Evolutionary conservation across 2,888 invertebrate species (phyloP), one percentile per base, ranked within the genome.

Genomic region (Dorcus parallelipipedus): DNA sequence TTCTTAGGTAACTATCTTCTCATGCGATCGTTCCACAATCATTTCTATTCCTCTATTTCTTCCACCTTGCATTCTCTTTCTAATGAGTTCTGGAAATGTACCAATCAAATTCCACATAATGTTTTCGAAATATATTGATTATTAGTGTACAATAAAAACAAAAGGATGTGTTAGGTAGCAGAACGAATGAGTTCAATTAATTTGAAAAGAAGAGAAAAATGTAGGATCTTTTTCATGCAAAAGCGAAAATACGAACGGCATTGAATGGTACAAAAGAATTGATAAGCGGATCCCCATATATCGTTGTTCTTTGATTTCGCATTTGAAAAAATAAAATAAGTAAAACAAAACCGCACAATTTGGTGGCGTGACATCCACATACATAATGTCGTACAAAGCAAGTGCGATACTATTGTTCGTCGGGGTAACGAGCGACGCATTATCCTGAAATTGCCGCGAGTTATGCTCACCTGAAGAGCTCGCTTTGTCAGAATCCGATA

Each of bases 381-480:
- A 54, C 38, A 54, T 54, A 47, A 54, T 33, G 26, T 33, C 26
- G 26, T 33, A 33, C 26, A 33, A 33, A 33, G 26, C 26, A 33
- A 33, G 26, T 33, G 26, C 26, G 26, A 33, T 33, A 33, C 26
- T 9, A n/a, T 9, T 23, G 45, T 20, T 20, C 20, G 45, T 9
- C 9, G 14, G 45, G 14, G 45, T 45, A 45, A 45, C 45, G 14
- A 20, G 45, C 45, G 45, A n/a, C 45, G 45, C 23, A 45, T 45
- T 45, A 45, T 45, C 45, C 45, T 45, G 20, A 45, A 45, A 45
- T 10, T 45, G 45, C 45, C 45, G 50, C 49, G 49, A 64, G 61
- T 62, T 60, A 59, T 58, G 58, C 58, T 62, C 65, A 67, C 68
- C 70, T 70, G 71, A 72, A 74, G 73, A 74, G 66, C 49, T 60